Conservation (phyloP, 1,140 invertebrate genomes). For the Ptiloglossa arizonensis region DNA sequence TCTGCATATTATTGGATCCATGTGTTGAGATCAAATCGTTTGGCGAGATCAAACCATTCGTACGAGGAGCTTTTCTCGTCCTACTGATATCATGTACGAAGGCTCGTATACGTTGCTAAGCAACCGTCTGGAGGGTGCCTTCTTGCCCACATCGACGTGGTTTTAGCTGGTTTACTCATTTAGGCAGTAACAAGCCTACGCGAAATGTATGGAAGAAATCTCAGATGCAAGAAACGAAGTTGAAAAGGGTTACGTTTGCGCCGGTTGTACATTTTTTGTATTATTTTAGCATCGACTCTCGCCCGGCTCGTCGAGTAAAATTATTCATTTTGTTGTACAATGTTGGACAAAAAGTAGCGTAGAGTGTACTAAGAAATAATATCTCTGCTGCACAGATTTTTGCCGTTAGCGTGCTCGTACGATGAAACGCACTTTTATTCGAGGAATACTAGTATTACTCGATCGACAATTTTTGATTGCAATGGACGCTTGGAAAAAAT, state of each 20-base stretch:
- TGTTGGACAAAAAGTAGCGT: too few relatives aligned
- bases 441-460: too few relatives aligned
- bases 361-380: too few relatives aligned
- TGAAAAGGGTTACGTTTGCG: background rate
- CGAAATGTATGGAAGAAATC: conserved; percentile 40
- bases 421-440: too few relatives aligned
- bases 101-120: conserved; percentile 77
- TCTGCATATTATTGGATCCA: conserved; percentile 42
- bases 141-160: conserved; percentile 76
- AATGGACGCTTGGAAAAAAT: too few relatives aligned
- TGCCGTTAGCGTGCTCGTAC: too few relatives aligned
- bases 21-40: conserved; percentile 45
- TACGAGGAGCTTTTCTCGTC: conserved; percentile 77
- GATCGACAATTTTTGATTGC: too few relatives aligned
- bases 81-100: conserved; percentile 77
- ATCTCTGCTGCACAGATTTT: too few relatives aligned
- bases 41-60: conserved; percentile 62
- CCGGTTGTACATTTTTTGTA: background rate
- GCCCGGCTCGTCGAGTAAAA: too few relatives aligned
- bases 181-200: conserved; percentile 66
- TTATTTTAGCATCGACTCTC: too few relatives aligned
- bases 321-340: background rate
- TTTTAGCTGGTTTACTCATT: conserved; percentile 79
- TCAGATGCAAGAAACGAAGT: conserved; percentile 11
- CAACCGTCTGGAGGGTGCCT: conserved; percentile 77